Evolutionary conservation across 2,888 invertebrate species (phyloP).

Genomic region (Lasioglossum marginatum): DNA sequence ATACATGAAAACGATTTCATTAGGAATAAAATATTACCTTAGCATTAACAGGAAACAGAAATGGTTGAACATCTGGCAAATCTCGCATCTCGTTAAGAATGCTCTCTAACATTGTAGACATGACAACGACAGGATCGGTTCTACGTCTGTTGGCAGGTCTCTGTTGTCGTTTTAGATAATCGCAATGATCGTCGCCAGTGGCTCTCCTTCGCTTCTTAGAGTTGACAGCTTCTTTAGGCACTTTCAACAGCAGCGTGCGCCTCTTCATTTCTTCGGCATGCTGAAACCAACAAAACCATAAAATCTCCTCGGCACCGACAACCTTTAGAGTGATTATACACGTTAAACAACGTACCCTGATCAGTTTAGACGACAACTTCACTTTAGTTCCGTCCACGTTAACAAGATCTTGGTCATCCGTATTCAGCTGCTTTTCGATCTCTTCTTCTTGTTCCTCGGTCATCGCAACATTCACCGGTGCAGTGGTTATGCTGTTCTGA

Average conservation of each 20-base stretch:
- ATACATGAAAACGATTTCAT: background rate
- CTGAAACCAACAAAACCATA: conserved; percentile 82
- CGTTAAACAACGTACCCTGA: conserved; percentile 87
- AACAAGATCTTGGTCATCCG: conserved; percentile 94
- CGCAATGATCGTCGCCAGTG: conserved; percentile 91
- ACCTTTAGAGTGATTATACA: background rate
- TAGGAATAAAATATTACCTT: conserved; percentile 87
- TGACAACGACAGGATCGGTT: conserved; percentile 98
- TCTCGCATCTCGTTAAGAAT: conserved; percentile 97
- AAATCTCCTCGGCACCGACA: background rate
- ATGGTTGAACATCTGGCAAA: conserved; percentile 96
- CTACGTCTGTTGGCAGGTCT: conserved; percentile 95
- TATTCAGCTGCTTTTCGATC: conserved; percentile 90
- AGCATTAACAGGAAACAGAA: conserved; percentile 96
- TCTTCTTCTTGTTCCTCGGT: conserved; percentile 94
- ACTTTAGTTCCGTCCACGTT: conserved; percentile 98
- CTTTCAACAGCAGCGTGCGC: conserved; percentile 91
- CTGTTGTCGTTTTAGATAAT: conserved; percentile 94
- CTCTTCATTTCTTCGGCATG: conserved; percentile 95
- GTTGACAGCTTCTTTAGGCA: conserved; percentile 90
- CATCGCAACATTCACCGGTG: conserved; percentile 89
- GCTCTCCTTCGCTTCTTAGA: conserved; percentile 89
- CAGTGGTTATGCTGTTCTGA: conserved; percentile 87
- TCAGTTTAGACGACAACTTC: conserved; percentile 93
- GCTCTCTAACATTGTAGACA: conserved; percentile 95